Conservation (phyloP, 2,113 vertebrate genomes). For the Gavia stellata region DNA sequence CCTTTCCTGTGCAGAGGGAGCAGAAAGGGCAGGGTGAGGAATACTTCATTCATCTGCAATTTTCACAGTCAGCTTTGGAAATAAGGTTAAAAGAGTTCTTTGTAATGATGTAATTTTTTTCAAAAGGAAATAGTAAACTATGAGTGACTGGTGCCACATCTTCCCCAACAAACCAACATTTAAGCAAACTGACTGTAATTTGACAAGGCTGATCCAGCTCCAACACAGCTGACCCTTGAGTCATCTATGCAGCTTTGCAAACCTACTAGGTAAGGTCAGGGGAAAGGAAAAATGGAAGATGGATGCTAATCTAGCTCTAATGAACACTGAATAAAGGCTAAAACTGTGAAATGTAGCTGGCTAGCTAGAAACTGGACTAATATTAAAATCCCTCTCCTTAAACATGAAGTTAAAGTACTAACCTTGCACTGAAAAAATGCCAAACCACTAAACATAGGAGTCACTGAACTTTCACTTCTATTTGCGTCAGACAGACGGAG, state of each 20-base stretch:
- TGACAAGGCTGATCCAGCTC: neutral
- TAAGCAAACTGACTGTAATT: neutral
- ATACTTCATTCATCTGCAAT: conserved; percentile 49
- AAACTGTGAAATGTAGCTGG: neutral
- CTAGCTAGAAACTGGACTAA: neutral
- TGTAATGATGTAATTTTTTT: neutral
- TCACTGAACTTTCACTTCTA: neutral
- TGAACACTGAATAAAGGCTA: neutral
- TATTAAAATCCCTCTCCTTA: neutral
- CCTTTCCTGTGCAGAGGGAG: conserved; percentile 70
- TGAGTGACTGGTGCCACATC: neutral
- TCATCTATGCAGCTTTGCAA: neutral
- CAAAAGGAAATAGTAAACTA: neutral
- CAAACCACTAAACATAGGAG: conserved; percentile 45
- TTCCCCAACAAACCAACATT: neutral
- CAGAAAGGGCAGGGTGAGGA: conserved; percentile 58
- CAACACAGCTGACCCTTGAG: neutral
- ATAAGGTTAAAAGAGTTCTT: conserved; percentile 5
- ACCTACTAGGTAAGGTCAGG: neutral
- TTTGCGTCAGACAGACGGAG: neutral
- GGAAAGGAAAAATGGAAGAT: neutral
- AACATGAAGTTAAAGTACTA: neutral
- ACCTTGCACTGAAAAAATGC: neutral
- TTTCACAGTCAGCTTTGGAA: neutral
- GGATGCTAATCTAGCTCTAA: neutral